Evolutionary conservation across 2,797 vertebrate genomes (phyloP), one percentile per base, ranked within the genome.

Genomic region (Coregonus ussuriensis): DNA sequence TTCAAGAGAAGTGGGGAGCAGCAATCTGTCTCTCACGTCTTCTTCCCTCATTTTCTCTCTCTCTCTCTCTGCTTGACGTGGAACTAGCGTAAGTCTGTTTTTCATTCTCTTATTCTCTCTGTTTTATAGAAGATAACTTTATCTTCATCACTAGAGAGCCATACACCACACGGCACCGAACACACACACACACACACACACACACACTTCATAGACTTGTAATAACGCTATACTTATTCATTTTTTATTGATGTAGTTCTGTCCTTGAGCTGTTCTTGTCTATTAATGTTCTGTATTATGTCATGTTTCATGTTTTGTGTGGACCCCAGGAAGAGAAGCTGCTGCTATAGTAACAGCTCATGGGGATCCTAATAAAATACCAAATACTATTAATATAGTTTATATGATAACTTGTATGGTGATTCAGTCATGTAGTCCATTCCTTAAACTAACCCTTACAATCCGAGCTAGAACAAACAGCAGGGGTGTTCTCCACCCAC

Each of bases 71-170:
- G 41, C 41, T 47, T 75, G 9, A 31, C 11, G 9, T 2, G 70
- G n/a, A 73, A 1, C 15, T 80, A 51, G 79, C 3, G 84, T 86
- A 54, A 88, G 83, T 84, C 25, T 74, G 1, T 63, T 76, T 62
- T 9, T 66, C 74, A 76, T 74, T 35, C 31, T 54, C 33, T 33
- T 4, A 75, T 72, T 54, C 29, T 54, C 65, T 52, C 18, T 13
- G 16, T 54, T 72, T 72, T 15, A 15, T 70, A 9, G 67, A 68
- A 14, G 33, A 35, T 13, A 21, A 16, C 0, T 0, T 33, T 2
- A 67, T 29, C 13, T 47, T 47, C 41, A 11, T 47, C 41, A 67
- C 31, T 33, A 31, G 31, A 33, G 29, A 35, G 59, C 21, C 59
- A 62, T 56, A 15, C 5, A 18, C 15, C 53, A 56, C 18, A 15